Evolutionary conservation across 2,797 vertebrate genomes (phyloP), one percentile per base, ranked within the genome.

Genomic region (Ataeniobius toweri): DNA sequence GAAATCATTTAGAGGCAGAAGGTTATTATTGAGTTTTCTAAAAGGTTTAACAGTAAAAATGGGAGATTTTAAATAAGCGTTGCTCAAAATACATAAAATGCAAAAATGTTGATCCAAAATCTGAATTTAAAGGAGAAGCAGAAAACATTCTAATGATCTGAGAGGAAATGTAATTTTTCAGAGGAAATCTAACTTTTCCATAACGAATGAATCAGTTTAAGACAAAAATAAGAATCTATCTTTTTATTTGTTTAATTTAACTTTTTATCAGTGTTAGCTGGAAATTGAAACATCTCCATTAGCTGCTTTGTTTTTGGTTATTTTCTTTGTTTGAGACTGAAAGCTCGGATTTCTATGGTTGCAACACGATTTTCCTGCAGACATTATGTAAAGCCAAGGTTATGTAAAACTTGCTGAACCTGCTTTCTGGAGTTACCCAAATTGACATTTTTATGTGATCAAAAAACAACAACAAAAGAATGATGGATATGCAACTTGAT

Each of bases 1-100:
- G 88, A 92, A 90, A 80, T 87, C 86, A 88, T 91, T 92, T 83
- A 81, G 87, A 88, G 50, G 76, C 84, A 84, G 80, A 86, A 76
- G 88, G 81, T 83, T 77, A 83, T 89, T 89, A 85, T 81, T 70
- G 75, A 39, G 79, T 56, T 81, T 85, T 82, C 63, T 69, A 73
- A 50, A 55, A 79, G 80, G 67, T 79, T 55, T 85, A 6, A 44
- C 44, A 70, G 61, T 39, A 58, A 5, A 83, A 81, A 83, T 73
- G 26, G 18, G 41, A 65, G 75, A 73, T 74, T 36, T 73, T 28
- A n/a, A 73, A 74, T 50, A 24, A 75, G 74, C 36, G 48, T 78
- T n/a, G 16, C 20, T 67, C 36, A 22, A 20, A 74, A 65, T 0
- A 0, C 24, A 65, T 68, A 63, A 56, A 76, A 80, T 74, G 74